A percentile compares a stretch with the other conserved stretches of the same genome.
Conservation (phyloP, 2,113 vertebrate genomes). For the Coracopsis vasa region DNA sequence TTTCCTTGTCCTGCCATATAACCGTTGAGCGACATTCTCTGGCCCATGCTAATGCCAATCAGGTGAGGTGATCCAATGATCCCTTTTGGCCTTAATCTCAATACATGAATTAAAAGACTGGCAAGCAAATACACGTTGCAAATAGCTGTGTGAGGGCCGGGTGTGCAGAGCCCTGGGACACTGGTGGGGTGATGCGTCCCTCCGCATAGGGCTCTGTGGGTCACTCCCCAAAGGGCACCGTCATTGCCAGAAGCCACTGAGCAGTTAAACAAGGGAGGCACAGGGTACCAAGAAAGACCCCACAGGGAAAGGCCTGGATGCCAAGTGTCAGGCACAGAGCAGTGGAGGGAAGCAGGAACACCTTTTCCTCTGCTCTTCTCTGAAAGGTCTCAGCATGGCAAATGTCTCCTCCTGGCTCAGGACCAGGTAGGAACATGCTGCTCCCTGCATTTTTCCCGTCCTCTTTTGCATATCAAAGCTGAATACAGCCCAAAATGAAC, state of each 20-base stretch:
- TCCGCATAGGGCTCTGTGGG: rapidly evolving
- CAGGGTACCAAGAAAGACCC: background rate
- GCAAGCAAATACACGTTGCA: slow-evolving; percentile 24
- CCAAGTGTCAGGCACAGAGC: background rate
- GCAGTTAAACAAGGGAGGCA: slow-evolving; percentile 35
- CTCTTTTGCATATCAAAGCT: background rate
- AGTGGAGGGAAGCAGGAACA: background rate
- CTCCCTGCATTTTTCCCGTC: background rate
- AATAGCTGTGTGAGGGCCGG: slow-evolving; percentile 2
- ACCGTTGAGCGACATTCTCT: background rate
- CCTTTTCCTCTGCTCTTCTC: background rate
- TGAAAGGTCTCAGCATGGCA: background rate
- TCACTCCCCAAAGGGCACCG: background rate
- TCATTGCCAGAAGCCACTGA: slow-evolving; percentile 40
- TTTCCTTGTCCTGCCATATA: slow-evolving; percentile 3
- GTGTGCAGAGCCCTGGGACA: background rate
- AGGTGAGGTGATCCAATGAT: background rate
- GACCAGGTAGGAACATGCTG: rapidly evolving
- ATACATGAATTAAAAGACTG: background rate
- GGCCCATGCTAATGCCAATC: background rate
- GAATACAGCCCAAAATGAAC: background rate
- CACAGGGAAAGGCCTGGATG: background rate
- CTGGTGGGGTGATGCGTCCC: background rate
- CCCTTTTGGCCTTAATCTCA: background rate
- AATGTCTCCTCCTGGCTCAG: rapidly evolving